Evolutionary conservation across 2,888 invertebrate species (phyloP), one percentile per base, ranked within the genome.

Genomic region (Silvanus unidentatus): DNA sequence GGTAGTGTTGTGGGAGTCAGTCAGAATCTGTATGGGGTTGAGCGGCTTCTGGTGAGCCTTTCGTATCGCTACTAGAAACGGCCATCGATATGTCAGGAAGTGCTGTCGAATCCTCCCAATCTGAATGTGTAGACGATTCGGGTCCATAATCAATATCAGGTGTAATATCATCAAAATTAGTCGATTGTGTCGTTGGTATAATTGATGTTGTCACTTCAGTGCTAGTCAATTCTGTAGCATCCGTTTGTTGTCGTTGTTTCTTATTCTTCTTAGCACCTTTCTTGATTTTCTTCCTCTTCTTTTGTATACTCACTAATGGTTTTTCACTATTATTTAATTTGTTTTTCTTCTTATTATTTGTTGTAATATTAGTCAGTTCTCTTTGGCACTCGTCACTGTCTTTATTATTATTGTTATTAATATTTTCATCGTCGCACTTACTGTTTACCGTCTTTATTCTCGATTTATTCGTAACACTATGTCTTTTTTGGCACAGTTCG

Each of bases 121-220:
- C 70, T 57, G 65, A 62, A 44, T 67, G 64, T 29, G 73, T 70
- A 44, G 71, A 68, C 34, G 66, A 61, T 36, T 71, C 71, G 52
- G 71, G 60, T 38, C 66, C 67, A 42, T 70, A 72, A 54, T 71
- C 72, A 51, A 71, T 69, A 49, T 71, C 70, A 40, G 60, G 57
- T 40, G 64, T 66, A 70, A 74, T 50, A 69, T 76, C 69, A 62
- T 78, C 66, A 45, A 77, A 75, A 48, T 75, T 74, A 67, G 76
- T 75, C 40, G 75, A 75, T 58, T 76, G 75, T 63, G 74, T 74
- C 60, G 75, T 75, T 59, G 71, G 71, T 54, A 70, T 65, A 57
- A 73, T 73, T 29, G 54, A 74, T 39, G 58, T 58, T 22, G 63
- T 60, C 57, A 74, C 74, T 55, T 74, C 73, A 51, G 76, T 75